Evolutionary conservation across 2,888 invertebrate species (phyloP).

Genomic region (Theretra japonica): DNA sequence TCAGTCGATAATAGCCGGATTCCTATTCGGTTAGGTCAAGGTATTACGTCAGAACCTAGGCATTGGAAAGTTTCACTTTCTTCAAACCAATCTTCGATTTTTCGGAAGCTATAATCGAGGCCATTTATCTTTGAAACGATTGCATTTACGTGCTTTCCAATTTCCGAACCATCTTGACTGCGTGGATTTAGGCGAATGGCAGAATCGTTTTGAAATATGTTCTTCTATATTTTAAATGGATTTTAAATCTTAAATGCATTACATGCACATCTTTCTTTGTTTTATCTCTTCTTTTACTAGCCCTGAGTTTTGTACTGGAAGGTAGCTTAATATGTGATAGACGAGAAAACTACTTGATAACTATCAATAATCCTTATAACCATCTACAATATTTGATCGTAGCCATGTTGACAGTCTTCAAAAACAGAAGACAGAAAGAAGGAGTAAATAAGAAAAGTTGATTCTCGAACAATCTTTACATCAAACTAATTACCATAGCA

Average conservation of each 20-base stretch:
- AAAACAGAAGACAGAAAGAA: too few relatives aligned
- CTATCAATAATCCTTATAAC: too few relatives aligned
- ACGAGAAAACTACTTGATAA: too few relatives aligned
- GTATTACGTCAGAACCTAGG: neutral
- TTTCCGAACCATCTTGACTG: neutral
- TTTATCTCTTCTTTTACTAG: neutral
- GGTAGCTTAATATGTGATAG: too few relatives aligned
- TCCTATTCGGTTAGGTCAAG: neutral
- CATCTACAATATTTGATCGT: too few relatives aligned
- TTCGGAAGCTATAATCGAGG: constrained; percentile 19
- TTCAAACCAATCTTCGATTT: neutral
- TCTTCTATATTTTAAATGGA: neutral
- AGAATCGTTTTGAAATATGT: constrained; percentile 5
- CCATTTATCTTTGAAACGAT: constrained; percentile 21
- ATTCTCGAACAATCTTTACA: too few relatives aligned
- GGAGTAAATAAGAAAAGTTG: too few relatives aligned
- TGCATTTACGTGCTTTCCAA: constrained; percentile 15
- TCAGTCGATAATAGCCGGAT: neutral
- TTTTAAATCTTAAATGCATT: neutral
- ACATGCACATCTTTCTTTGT: too few relatives aligned
- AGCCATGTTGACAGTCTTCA: too few relatives aligned
- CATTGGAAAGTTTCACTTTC: constrained; percentile 20
- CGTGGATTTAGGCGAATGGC: neutral
- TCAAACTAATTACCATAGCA: too few relatives aligned
- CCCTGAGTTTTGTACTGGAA: too few relatives aligned